Base-by-base conservation (phyloP, 2,113 vertebrate genomes). In the Bubo bubo region DNA sequence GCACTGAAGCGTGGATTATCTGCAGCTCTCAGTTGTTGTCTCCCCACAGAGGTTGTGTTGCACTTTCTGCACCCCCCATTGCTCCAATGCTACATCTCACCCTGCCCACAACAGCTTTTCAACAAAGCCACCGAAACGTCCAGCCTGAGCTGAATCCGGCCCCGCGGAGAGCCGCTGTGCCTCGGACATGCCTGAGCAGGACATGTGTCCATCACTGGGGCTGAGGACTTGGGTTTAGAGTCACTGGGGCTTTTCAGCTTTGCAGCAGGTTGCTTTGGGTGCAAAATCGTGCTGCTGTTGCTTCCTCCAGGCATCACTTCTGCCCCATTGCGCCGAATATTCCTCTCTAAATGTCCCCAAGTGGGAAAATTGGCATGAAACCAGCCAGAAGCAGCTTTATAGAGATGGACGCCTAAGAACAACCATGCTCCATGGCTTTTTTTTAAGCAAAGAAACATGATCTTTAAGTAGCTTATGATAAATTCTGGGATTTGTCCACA, bases 181-280 rank as follows among this genome's bases (percentile, higher is more conserved):
- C 28, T 8, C 5, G 14, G 41, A 8, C 2, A 9, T 1, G 6
- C 30, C 47, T 0, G 0, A 43, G 34, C 32, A 41, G 72, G 59
- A 7, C 12, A 6, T 7, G 43, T 45, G 43, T 45, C 43, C 43
- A 18, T 5, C 0, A 0, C 21, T 27, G 41, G 45, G 63, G 80
- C 59, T 73, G 76, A 62, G 73, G 64, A 9, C 16, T 72, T 1
- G 1, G n/a, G 1, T 70, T 35, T 35, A 81, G 50, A 19, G 58
- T 4, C 22, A 1, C 8, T 77, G 16, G 24, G 34, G 59, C 11
- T 87, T 68, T 70, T 63, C 60, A 49, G 74, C 27, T 79, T 79
- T 28, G 34, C 20, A 79, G 27, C 24, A 18, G 16, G 8, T 62
- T 62, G 7, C 16, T 75, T 0, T 24, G 10, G 5, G 16, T 27